Evolutionary conservation across 2,113 vertebrate species (phyloP).

Genomic region (Myiagra hebetior): DNA sequence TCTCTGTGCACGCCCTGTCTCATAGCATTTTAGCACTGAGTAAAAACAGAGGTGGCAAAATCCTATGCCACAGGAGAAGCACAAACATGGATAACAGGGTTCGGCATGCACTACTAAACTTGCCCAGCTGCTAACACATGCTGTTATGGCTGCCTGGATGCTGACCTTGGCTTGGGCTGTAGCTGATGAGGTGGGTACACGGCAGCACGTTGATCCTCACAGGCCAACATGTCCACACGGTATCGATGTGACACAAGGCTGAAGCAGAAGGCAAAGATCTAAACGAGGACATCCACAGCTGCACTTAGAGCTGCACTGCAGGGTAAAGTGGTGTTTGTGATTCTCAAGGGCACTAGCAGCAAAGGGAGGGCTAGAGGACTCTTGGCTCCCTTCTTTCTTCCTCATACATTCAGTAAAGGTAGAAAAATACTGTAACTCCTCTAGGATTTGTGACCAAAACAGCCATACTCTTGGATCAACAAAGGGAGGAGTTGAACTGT

Average conservation of each 20-base stretch:
- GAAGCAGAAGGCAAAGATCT: not conserved
- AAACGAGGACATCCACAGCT: not conserved
- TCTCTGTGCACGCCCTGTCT: not conserved
- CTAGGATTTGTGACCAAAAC: not conserved
- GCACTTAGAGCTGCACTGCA: not conserved
- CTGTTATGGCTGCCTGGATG: not conserved
- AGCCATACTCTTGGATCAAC: not conserved
- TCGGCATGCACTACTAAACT: not conserved
- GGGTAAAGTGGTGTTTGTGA: not conserved
- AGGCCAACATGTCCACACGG: rapidly evolving
- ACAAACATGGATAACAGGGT: not conserved
- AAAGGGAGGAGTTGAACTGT: not conserved
- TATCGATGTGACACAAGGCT: not conserved
- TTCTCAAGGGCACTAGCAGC: not conserved
- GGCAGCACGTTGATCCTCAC: not conserved
- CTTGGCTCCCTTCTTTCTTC: not conserved
- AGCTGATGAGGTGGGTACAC: not conserved
- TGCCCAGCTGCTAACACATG: not conserved
- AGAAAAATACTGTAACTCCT: not conserved
- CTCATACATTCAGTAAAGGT: not conserved
- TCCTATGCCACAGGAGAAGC: not conserved
- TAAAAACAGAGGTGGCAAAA: not conserved
- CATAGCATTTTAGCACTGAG: not conserved
- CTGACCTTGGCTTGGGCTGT: not conserved
- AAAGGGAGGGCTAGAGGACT: not conserved